These are phyloP conservation scores for Macrobrachium rosenbergii DNA, from an alignment of 1,140 invertebrate genomes.

Conservation along the genomic window DNA sequence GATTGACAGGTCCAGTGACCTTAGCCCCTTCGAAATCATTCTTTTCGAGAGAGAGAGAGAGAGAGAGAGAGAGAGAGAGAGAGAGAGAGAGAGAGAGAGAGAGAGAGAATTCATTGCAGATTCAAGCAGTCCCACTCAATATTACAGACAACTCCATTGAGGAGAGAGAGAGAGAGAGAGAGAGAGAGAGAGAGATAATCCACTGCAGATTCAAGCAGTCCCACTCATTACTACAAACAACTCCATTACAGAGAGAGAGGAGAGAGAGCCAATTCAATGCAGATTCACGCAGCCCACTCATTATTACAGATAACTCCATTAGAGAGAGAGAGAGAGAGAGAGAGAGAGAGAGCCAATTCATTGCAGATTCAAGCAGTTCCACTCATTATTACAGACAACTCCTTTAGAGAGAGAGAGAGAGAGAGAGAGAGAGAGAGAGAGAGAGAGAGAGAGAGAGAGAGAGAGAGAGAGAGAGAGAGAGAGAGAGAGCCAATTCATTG, in stretches of 20 bases:
- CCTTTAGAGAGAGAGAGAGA: neutral
- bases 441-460: constrained; percentile 12
- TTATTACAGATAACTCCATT: neutral
- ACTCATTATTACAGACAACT: neutral
- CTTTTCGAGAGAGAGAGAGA: neutral
- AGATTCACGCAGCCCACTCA: neutral
- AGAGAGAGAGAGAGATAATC: too few species aligned
- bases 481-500: neutral
- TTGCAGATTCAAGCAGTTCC: neutral
- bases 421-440: constrained; percentile 15
- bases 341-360: constrained; percentile 3
- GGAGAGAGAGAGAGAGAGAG: neutral
- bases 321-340: constrained; percentile 16
- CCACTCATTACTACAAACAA: neutral
- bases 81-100: neutral
- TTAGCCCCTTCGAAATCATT: too few species aligned
- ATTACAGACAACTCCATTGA: too few species aligned
- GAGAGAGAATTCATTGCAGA: neutral
- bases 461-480: neutral
- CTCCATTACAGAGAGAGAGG: neutral
- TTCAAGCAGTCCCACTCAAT: too few species aligned
- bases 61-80: constrained; percentile 20
- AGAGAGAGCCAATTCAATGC: neutral
- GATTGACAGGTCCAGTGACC: too few species aligned
- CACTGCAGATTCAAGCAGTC: neutral